phyloP scores from a whole-genome alignment of 2,888 invertebrate genomes.

The Sympetrum striolatum region DNA sequence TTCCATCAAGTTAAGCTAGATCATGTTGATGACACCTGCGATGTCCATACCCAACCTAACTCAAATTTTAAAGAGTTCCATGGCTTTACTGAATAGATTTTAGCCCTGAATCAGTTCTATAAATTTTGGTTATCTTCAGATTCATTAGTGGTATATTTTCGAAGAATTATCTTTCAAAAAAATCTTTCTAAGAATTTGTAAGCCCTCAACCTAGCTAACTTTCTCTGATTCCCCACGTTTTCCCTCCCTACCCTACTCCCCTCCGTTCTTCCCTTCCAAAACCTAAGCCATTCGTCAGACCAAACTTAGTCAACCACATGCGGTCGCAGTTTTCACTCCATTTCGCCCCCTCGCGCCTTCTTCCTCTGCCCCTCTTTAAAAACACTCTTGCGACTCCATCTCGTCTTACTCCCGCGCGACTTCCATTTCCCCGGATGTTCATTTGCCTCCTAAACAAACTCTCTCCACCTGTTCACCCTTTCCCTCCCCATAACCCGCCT shows the following conservation, averaged over 20 bases:
- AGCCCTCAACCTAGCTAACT: too few relatives aligned
- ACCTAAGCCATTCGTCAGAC: neutral
- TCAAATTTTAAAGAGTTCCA: too few relatives aligned
- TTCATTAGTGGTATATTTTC: too few relatives aligned
- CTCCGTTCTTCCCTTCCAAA: neutral
- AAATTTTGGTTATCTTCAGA: too few relatives aligned
- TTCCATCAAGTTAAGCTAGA: too few relatives aligned
- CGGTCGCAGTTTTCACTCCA: neutral
- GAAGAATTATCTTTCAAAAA: too few relatives aligned
- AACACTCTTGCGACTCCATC: neutral
- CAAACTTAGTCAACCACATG: neutral
- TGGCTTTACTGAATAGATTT: too few relatives aligned
- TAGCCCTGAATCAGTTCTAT: too few relatives aligned
- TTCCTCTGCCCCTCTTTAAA: neutral
- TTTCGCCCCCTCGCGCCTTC: neutral
- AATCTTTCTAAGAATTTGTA: too few relatives aligned
- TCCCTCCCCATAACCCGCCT: neutral
- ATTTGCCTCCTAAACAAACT: neutral
- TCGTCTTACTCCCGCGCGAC: slow-evolving; percentile 6
- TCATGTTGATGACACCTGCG: too few relatives aligned
- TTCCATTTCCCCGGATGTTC: neutral
- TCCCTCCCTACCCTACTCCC: neutral
- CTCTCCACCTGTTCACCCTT: slow-evolving; percentile 8
- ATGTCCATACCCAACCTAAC: too few relatives aligned
- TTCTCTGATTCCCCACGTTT: too few relatives aligned